Evolutionary conservation across 2,888 invertebrate species (phyloP), one percentile per base, ranked within the genome.

Genomic region (Eristalis intricaria): DNA sequence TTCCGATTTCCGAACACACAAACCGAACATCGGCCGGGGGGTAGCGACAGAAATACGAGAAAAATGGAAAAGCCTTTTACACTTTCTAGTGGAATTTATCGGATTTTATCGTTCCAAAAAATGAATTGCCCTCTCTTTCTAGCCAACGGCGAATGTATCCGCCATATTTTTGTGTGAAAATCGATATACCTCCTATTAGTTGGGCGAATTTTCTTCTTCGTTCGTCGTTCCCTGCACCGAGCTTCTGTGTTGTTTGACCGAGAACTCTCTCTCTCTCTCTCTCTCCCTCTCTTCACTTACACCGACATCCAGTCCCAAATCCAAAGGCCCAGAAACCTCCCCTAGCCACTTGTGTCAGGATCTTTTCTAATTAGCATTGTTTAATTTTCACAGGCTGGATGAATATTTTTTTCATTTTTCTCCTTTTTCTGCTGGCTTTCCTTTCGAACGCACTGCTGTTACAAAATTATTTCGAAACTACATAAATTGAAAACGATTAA

Each of bases 151-250:
- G 26, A 19, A 74, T 43, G 76, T 79, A 87, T 87, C 87, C 87
- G 87, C 87, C 87, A 87, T 87, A 87, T 87, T 87, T 87, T 87
- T 84, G 87, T 84, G 87, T 87, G 79, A 87, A 87, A 87, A 87
- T 87, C 87, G 87, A 87, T 87, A 87, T 84, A 87, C 84, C 84
- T 87, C 84, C 87, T 87, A 83, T 87, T 87, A 84, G 87, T 87
- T 84, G 87, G 87, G 84, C 84, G 84, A 87, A 79, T 87, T 87
- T 87, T 86, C 83, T 75, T 86, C 77, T 64, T 32, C 35, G n/a
- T 32, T 15, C 66, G 66, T 73, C 58, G 65, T 73, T 77, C 69
- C 86, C 78, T 86, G 78, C 78, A 78, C 86, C 74, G 78, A 74
- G n/a, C 50, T 50, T 60, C 63, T 78, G 69, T 78, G 78, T 69